A percentile compares a stretch with the other conserved stretches of the same genome.
Conservation (phyloP, 2,888 invertebrate species). For the Tillus elongatus region DNA sequence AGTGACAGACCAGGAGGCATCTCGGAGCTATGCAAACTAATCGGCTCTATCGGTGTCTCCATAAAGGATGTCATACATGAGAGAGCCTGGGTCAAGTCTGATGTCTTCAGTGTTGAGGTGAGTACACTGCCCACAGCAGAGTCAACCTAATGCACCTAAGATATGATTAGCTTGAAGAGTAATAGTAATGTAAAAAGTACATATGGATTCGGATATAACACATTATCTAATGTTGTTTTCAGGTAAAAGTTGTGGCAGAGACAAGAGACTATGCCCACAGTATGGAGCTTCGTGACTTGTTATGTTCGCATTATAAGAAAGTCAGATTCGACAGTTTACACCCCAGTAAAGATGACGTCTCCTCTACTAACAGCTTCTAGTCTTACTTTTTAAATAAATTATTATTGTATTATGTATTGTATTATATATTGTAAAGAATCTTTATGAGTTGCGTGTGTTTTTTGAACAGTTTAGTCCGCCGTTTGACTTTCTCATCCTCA, state of each 20-base stretch:
- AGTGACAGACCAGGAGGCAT: conserved; percentile 85
- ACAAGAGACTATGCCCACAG: conserved; percentile 76
- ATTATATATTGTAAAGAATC: too few relatives aligned
- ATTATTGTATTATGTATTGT: too few relatives aligned
- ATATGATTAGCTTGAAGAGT: too few relatives aligned
- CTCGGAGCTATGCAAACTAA: conserved; percentile 68
- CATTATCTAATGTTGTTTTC: conserved; percentile 29
- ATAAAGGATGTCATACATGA: conserved; percentile 96
- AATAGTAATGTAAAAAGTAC: too few relatives aligned
- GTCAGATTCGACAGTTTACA: conserved; percentile 45
- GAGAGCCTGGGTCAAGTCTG: conserved; percentile 84
- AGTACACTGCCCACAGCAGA: too few relatives aligned
- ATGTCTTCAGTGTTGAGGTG: conserved; percentile 73
- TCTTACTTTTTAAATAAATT: too few relatives aligned
- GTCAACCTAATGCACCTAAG: too few relatives aligned
- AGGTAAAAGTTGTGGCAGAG: conserved; percentile 86
- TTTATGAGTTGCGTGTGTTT: too few relatives aligned
- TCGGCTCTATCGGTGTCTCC: conserved; percentile 70
- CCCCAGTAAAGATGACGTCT: too few relatives aligned
- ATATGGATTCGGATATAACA: conserved; percentile 1
- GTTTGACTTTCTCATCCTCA: too few relatives aligned
- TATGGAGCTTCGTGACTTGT: conserved; percentile 49
- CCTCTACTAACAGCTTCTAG: too few relatives aligned
- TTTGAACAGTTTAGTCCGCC: too few relatives aligned
- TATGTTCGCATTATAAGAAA: conserved; percentile 48